Percentiles rank a stretch among this genome's conserved stretches.
Evolutionary conservation across 2,113 vertebrate species (phyloP).

Genomic region (Scomber japonicus): DNA sequence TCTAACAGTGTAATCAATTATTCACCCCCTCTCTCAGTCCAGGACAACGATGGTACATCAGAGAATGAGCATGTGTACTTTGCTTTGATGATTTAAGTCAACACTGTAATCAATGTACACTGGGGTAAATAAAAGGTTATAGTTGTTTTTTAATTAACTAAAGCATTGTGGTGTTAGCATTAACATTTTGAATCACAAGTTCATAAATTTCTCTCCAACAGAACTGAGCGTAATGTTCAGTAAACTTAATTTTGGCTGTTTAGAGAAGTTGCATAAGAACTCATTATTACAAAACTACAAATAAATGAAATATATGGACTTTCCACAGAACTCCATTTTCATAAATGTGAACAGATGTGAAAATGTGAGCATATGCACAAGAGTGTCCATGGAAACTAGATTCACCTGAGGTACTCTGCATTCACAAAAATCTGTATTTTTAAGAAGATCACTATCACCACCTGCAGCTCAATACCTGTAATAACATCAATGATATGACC

Average conservation of each 20-base stretch:
- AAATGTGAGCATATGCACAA: background rate
- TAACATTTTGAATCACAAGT: constrained; percentile 18
- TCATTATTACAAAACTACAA: background rate
- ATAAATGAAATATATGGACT: constrained; percentile 19
- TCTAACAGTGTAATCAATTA: constrained; percentile 68
- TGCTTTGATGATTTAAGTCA: constrained; percentile 44
- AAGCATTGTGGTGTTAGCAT: background rate
- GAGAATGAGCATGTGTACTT: constrained; percentile 3
- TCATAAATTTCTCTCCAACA: constrained; percentile 9
- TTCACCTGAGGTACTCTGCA: background rate
- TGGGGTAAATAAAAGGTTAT: constrained; percentile 24
- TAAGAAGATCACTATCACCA: constrained; percentile 48
- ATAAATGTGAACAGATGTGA: constrained; percentile 29
- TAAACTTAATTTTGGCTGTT: constrained; percentile 4
- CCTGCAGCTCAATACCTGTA: constrained; percentile 53
- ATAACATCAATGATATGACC: constrained; percentile 17
- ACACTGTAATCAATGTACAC: constrained; percentile 13
- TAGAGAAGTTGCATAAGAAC: background rate
- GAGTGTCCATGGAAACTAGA: background rate
- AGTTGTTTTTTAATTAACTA: constrained; percentile 27
- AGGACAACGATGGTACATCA: constrained; percentile 14
- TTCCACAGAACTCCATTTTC: constrained; percentile 19
- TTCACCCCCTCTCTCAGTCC: constrained; percentile 43
- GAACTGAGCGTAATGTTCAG: background rate
- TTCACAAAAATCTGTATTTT: background rate